Evolutionary conservation across 2,888 invertebrate species (phyloP).

Genomic region (Strigamia transsilvanica): DNA sequence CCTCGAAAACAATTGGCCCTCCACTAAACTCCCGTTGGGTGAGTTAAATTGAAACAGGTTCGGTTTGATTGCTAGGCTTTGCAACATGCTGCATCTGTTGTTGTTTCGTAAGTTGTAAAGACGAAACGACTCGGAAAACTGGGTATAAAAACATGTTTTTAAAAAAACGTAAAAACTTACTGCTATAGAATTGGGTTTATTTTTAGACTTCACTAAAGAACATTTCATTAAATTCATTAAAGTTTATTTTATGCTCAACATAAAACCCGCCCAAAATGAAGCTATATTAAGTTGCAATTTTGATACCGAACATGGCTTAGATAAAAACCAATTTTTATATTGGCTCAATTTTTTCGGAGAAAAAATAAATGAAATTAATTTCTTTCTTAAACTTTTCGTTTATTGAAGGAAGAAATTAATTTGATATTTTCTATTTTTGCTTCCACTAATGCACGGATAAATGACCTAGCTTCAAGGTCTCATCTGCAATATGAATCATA

Average conservation of each 20-base stretch:
- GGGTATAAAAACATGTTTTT: background rate
- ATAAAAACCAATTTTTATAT: background rate
- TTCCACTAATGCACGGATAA: background rate
- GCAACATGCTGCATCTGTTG: conserved; percentile 22
- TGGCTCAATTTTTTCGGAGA: background rate
- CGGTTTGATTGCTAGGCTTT: conserved; percentile 14
- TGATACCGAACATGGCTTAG: too few relatives aligned
- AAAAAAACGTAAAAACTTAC: background rate
- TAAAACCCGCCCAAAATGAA: background rate
- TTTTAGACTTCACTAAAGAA: background rate
- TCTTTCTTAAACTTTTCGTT: too few relatives aligned
- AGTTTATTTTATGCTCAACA: background rate
- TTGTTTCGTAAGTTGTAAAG: background rate
- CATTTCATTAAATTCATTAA: conserved; percentile 1
- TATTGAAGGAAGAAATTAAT: too few relatives aligned
- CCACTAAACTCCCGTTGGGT: background rate
- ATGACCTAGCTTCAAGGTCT: conserved; percentile 23
- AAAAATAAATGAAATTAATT: background rate
- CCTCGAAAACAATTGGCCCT: conserved; percentile 12
- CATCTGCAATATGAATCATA: conserved; percentile 6
- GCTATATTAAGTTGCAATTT: background rate
- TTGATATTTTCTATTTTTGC: background rate
- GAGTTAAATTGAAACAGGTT: conserved; percentile 9
- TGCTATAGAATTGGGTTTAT: background rate
- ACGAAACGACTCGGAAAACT: background rate